phyloP scores from a whole-genome alignment of 1,140 invertebrate species.

The Aphaenogaster floridana region DNA sequence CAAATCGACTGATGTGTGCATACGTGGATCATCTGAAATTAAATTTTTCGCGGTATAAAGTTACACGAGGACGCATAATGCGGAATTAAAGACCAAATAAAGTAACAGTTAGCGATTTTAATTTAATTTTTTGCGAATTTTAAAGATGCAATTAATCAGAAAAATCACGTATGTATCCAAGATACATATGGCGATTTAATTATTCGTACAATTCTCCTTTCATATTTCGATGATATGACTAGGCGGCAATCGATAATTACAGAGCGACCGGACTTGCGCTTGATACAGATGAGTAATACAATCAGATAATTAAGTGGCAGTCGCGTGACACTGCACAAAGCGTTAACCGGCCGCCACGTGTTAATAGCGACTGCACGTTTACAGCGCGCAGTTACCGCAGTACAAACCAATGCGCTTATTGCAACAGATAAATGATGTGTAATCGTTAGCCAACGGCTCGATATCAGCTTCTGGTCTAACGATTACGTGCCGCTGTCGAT shows the following conservation, averaged over 20 bases:
- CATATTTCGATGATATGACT: background rate
- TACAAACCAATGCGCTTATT: slow-evolving; percentile 42
- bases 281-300: slow-evolving; percentile 47
- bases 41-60: background rate
- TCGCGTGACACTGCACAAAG: slow-evolving; percentile 47
- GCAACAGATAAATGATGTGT: slow-evolving; percentile 57
- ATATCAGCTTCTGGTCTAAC: slow-evolving; percentile 52
- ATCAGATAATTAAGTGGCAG: slow-evolving; percentile 59
- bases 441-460: slow-evolving; percentile 54
- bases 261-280: background rate
- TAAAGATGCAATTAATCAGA: background rate
- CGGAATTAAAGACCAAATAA: background rate
- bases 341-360: slow-evolving; percentile 25
- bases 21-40: background rate
- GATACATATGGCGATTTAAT: background rate
- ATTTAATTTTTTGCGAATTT: background rate
- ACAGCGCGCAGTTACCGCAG: slow-evolving; percentile 15
- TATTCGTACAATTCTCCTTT: slow-evolving; percentile 7
- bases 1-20: background rate
- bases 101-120: background rate
- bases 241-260: slow-evolving; percentile 31
- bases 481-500: slow-evolving; percentile 41
- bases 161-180: background rate
- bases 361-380: slow-evolving; percentile 45
- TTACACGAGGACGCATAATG: background rate